These are phyloP conservation scores for Cephalotes varians DNA, from an alignment of 2,888 invertebrate genomes.

Conservation along the genomic window DNA sequence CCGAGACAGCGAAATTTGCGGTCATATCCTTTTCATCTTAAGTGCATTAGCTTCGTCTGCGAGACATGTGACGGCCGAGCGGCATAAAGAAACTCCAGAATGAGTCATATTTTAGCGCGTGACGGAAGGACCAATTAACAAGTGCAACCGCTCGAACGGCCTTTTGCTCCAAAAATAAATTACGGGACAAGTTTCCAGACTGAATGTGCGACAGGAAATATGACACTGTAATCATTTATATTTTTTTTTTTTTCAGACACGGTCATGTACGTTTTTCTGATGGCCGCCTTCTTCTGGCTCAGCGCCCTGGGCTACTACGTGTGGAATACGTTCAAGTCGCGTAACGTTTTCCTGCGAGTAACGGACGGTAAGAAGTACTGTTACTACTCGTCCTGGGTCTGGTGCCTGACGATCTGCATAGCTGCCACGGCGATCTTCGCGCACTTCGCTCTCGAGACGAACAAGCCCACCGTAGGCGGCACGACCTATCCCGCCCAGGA, in stretches of 20 bases:
- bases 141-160: neutral
- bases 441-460: conserved; percentile 92
- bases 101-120: conserved; percentile 36
- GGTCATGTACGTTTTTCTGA: conserved; percentile 91
- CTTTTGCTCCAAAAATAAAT: neutral
- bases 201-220: neutral
- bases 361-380: conserved; percentile 95
- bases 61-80: conserved; percentile 6
- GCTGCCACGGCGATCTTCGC: conserved; percentile 92
- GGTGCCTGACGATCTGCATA: conserved; percentile 91
- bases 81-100: neutral
- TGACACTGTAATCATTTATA: neutral
- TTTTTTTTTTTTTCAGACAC: conserved; percentile 88
- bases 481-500: conserved; percentile 88
- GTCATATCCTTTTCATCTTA: conserved; percentile 27
- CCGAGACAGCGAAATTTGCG: conserved; percentile 1
- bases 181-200: neutral
- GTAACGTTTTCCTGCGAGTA: conserved; percentile 94
- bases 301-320: conserved; percentile 95
- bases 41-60: conserved; percentile 13
- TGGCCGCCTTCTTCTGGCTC: conserved; percentile 95
- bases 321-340: conserved; percentile 95
- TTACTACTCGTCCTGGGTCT: conserved; percentile 94
- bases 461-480: conserved; percentile 85
- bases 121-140: conserved; percentile 33